Base-by-base conservation (phyloP, 2,888 invertebrate genomes). In the Ceramica pisi region DNA sequence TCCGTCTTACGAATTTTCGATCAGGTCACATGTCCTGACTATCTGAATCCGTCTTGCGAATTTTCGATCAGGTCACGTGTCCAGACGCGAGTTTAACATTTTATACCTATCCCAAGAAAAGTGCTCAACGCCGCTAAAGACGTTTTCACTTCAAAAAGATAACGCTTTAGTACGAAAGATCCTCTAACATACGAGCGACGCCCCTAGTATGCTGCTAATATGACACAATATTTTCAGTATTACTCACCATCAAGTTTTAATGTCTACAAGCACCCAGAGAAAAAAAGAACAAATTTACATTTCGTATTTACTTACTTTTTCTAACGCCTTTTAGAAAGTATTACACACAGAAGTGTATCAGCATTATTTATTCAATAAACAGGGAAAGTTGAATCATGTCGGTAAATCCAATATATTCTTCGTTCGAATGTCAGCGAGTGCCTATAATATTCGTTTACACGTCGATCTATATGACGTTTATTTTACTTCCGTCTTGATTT, bases 351-450 rank as follows among this genome's bases (percentile, higher is more conserved):
- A 71, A 81, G 73, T 68, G 69, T 80, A 70, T 71, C 72, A 62
- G 53, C 59, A 68, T 71, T 81, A 78, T 84, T 84, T 84, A 82
- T 80, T 84, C 72, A 84, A 86, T 84, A 86, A 84, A 86, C 80
- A 78, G 59, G 73, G 68, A 53, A 83, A 72, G 69, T 73, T 81
- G 80, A 72, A 76, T 74, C 73, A 63, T 75, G 74, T 80, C 67
- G 68, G 74, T 67, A 82, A 86, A 86, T 85, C 75, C 80, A 86
- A 86, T 87, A 86, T 87, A 82, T 81, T 82, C 82, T 59, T 70
- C 80, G 77, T 80, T 78, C 82, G 75, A 74, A 75, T 86, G 85
- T 83, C 86, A 86, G 73, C 83, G 65, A 71, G 66, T 70, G 71
- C 71, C 69, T 72, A 59, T 83, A 78, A 80, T 78, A 78, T 83